Conservation (phyloP, 2,113 vertebrate species). For the Drymodes brunneopygia region DNA sequence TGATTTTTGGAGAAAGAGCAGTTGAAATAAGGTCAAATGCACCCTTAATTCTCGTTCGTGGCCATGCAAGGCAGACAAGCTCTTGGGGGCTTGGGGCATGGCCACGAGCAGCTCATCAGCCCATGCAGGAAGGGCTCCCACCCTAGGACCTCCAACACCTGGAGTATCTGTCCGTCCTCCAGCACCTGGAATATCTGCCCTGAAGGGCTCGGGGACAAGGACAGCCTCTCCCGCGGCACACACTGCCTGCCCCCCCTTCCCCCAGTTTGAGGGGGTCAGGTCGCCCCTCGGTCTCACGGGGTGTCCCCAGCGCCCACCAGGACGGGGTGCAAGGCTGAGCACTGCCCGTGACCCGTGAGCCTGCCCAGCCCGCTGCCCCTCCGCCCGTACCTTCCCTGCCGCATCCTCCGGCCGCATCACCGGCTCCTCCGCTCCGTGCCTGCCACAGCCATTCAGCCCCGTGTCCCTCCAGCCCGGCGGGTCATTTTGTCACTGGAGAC, state of each 20-base stretch:
- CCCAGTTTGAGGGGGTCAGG: not conserved
- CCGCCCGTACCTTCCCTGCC: not conserved
- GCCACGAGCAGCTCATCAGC: not conserved
- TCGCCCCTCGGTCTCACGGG: fast-evolving
- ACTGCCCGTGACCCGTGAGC: fast-evolving
- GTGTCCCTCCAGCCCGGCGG: not conserved
- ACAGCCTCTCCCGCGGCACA: not conserved
- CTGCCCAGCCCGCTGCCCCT: not conserved
- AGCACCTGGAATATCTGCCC: not conserved
- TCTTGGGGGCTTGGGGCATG: fast-evolving
- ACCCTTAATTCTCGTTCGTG: not conserved
- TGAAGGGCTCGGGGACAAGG: not conserved
- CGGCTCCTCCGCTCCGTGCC: not conserved
- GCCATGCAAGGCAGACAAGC: not conserved
- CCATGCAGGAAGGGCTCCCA: not conserved
- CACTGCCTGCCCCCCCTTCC: too few species aligned
- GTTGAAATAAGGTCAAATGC: not conserved
- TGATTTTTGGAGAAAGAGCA: not conserved
- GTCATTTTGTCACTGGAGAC: not conserved
- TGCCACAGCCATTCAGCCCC: fast-evolving
- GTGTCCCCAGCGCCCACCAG: not conserved
- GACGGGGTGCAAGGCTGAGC: not conserved
- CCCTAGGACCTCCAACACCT: not conserved
- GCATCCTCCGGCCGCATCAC: not conserved
- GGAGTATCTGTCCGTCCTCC: not conserved